A percentile compares a stretch with the other conserved stretches of the same genome.
Evolutionary conservation across 2,113 vertebrate genomes (phyloP).

Genomic region (Trematomus loennbergii): DNA sequence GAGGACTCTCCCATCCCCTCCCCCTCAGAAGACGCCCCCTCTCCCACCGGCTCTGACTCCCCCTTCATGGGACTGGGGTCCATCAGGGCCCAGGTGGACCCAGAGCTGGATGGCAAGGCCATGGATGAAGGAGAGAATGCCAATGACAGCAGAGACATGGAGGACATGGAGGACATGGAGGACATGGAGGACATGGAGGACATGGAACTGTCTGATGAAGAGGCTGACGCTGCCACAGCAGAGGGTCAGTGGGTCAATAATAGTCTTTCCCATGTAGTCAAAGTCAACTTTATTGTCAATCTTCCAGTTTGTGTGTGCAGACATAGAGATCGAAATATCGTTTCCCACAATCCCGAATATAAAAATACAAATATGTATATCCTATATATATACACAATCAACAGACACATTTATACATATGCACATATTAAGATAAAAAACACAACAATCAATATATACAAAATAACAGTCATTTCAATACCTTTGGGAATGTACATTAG

Average conservation of each 20-base stretch:
- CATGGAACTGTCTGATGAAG: conserved; percentile 97
- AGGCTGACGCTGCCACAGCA: conserved; percentile 72
- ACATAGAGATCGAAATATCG: too few species aligned
- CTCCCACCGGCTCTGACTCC: conserved; percentile 94
- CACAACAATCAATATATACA: too few species aligned
- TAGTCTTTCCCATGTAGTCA: neutral
- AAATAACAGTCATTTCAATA: too few species aligned
- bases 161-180: conserved; percentile 97
- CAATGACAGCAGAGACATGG: conserved; percentile 88
- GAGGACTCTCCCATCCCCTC: conserved; percentile 97
- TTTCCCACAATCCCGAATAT: too few species aligned
- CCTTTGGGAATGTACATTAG: too few species aligned
- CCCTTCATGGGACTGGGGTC: conserved; percentile 89
- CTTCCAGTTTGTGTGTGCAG: too few species aligned
- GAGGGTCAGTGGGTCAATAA: conserved; percentile 81
- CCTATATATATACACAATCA: too few species aligned
- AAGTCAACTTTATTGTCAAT: too few species aligned
- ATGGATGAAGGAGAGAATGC: conserved; percentile 77
- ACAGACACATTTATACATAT: too few species aligned
- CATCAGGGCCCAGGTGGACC: conserved; percentile 65
- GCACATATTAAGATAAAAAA: too few species aligned
- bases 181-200: conserved; percentile 94
- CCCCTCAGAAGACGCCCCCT: conserved; percentile 94
- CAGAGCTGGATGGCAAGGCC: conserved; percentile 79
- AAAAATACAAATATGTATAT: too few species aligned